phyloP scores from a whole-genome alignment of 2,888 invertebrate genomes.

The Drosophila engyochracea region DNA sequence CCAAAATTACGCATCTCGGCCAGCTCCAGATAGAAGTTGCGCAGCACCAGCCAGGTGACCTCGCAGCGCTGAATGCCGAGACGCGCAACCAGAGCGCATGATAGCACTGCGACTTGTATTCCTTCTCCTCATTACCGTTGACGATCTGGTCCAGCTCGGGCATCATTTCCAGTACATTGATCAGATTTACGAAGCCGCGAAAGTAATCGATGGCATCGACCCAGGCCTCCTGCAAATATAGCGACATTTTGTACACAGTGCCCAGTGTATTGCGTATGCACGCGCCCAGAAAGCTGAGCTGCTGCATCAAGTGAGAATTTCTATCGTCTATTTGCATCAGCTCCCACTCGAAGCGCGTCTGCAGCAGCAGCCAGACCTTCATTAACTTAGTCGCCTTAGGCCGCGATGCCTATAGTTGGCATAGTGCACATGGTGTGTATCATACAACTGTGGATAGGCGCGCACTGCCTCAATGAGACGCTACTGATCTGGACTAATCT shows the following conservation, averaged over 20 bases:
- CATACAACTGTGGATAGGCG: slow-evolving; percentile 76
- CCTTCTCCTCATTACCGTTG: slow-evolving; percentile 22
- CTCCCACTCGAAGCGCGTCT: slow-evolving; percentile 82
- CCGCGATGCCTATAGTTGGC: slow-evolving; percentile 72
- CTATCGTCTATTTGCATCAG: not conserved
- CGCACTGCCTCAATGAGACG: slow-evolving; percentile 65
- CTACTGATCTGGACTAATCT: slow-evolving; percentile 16
- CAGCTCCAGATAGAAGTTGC: slow-evolving; percentile 76
- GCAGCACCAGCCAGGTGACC: slow-evolving; percentile 81
- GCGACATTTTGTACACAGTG: too few relatives aligned
- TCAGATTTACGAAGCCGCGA: slow-evolving; percentile 62
- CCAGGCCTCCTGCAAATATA: too few relatives aligned
- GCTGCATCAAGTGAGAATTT: slow-evolving; percentile 39
- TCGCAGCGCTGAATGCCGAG: slow-evolving; percentile 71
- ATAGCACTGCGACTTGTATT: slow-evolving; percentile 38
- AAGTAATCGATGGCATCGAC: too few relatives aligned
- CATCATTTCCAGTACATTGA: slow-evolving; percentile 56
- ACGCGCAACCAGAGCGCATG: slow-evolving; percentile 58
- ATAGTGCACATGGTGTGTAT: slow-evolving; percentile 45
- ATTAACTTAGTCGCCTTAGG: slow-evolving; percentile 82
- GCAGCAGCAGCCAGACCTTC: slow-evolving; percentile 76
- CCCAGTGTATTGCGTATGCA: too few relatives aligned
- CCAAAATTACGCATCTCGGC: slow-evolving; percentile 68
- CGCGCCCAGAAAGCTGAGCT: slow-evolving; percentile 49
- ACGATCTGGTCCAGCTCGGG: slow-evolving; percentile 53